Conservation (phyloP, 1,140 invertebrate genomes). For the Trinorchestia longiramus region DNA sequence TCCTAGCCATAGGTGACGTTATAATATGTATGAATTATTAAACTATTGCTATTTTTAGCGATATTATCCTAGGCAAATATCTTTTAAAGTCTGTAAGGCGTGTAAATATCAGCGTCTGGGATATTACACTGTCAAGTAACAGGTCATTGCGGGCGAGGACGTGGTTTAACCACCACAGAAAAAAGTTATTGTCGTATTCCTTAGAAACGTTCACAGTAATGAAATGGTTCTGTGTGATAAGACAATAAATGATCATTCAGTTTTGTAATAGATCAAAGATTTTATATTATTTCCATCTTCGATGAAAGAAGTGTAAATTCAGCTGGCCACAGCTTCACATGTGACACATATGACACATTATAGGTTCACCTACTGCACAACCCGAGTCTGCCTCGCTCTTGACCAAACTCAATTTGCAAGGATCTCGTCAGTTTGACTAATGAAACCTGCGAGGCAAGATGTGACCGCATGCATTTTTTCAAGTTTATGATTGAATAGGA, state of each 20-base stretch:
- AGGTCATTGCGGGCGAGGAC: no score
- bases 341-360: neutral
- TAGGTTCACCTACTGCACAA: neutral
- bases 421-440: neutral
- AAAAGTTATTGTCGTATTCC: no score
- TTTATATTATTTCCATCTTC: neutral
- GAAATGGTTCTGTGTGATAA: no score
- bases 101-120: no score
- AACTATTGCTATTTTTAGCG: no score
- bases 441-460: neutral
- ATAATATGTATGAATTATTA: no score
- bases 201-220: no score
- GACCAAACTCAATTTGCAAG: neutral
- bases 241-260: neutral
- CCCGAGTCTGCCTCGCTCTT: neutral
- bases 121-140: no score
- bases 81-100: no score
- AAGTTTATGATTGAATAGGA: neutral
- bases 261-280: neutral
- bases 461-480: neutral
- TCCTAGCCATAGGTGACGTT: no score
- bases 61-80: no score
- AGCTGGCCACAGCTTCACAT: neutral
- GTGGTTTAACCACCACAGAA: no score
- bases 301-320: neutral